These are phyloP conservation scores for Drosophila rubida DNA, from an alignment of 2,888 invertebrate genomes.

Conservation along the genomic window DNA sequence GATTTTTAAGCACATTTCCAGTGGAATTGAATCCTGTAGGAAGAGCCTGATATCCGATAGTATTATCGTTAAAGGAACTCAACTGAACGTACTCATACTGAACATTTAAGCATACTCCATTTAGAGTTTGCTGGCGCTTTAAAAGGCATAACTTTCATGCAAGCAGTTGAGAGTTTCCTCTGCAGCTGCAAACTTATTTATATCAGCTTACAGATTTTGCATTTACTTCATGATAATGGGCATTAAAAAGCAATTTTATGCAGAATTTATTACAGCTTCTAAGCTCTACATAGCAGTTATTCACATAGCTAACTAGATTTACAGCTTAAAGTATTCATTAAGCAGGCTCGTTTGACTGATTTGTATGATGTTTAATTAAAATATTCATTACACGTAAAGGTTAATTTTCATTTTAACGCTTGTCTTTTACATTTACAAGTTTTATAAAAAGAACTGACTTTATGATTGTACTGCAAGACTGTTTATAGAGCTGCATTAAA, in stretches of 20 bases:
- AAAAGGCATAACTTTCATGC: neutral
- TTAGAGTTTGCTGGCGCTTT: neutral
- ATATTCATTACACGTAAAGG: too few species aligned
- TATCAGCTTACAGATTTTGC: neutral
- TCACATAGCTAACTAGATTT: too few species aligned
- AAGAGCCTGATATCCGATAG: neutral
- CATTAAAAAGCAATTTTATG: neutral
- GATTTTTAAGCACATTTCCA: conserved; percentile 17
- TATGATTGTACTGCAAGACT: too few species aligned
- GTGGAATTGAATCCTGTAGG: neutral
- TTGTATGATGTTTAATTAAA: too few species aligned
- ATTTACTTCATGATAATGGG: neutral
- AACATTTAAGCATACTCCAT: neutral
- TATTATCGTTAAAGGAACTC: neutral
- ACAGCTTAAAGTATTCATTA: too few species aligned
- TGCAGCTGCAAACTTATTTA: neutral
- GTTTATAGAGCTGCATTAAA: neutral
- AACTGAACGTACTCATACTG: neutral
- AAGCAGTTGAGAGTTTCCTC: neutral
- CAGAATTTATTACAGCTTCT: neutral
- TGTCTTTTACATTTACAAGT: too few species aligned
- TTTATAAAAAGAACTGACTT: too few species aligned
- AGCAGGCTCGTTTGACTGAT: too few species aligned
- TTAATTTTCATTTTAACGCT: too few species aligned
- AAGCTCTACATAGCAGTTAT: neutral